Base-by-base conservation (phyloP, 2,888 invertebrate genomes). In the Parnassius glacialis region DNA sequence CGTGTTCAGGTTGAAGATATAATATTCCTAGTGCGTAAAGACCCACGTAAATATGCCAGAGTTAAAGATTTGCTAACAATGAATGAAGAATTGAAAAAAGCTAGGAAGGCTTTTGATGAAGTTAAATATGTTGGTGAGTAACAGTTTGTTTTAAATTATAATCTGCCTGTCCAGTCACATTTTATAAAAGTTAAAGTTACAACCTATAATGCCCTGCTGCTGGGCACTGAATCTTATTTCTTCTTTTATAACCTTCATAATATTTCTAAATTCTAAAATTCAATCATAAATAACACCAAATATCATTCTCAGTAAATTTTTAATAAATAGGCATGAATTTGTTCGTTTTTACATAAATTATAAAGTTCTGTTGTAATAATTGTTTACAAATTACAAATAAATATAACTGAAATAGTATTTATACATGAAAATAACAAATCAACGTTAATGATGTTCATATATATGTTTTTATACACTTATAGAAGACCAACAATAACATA, bases 41-140 rank as follows among this genome's bases (percentile, higher is more conserved):
- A 99, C 90, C 94, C 95, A 45, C 94, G 99, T 69, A 99, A 99
- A 85, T 99, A 98, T 92, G 98, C 99, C 2, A 93, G 99, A 74
- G 99, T 99, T 0, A 98, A 98, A 92, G 99, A 99, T 87, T 92
- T 99, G 45, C 90, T 99, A 0, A 97, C 97, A 52, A 99, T 99
- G 99, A 99, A 99, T 87, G 99, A 99, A 88, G 99, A 99, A 88
- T 91, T 99, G 56, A 98, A 99, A 90, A 97, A 98, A 87, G 99
- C 99, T 12, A 94, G 99, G 72, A 99, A 99, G 92, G 99, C 99
- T 66, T 99, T 99, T 90, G 99, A 99, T 92, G 99, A 98, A 94
- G 97, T 97, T 68, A 98, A 98, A 94, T 98, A 97, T 93, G 97
- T 96, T 92, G 97, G 96, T 95, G 93, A 93, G 90, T 85, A 66